Evolutionary conservation across 2,888 invertebrate genomes (phyloP).

Genomic region (Barypeithes pellucidus): DNA sequence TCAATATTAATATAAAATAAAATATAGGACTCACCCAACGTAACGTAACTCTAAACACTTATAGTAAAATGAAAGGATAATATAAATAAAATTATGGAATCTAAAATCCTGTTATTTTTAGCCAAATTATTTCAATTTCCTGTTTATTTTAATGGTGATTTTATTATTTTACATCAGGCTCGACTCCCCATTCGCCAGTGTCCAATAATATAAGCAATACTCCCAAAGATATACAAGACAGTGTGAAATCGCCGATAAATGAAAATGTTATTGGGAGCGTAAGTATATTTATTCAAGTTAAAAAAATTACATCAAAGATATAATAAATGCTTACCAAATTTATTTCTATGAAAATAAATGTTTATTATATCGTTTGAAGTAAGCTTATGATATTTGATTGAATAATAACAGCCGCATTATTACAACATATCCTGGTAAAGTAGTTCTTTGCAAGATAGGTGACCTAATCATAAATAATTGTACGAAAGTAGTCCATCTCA

Average conservation of each 20-base stretch:
- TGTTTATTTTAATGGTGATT: conserved; percentile 45
- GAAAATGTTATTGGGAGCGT: conserved; percentile 51
- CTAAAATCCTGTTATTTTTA: conserved; percentile 35
- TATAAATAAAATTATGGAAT: conserved; percentile 2
- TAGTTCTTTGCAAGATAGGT: too few species aligned
- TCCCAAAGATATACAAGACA: conserved; percentile 21
- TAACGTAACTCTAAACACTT: background rate
- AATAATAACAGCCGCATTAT: too few species aligned
- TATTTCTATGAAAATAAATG: background rate
- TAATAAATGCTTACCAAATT: background rate
- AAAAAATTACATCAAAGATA: conserved; percentile 17
- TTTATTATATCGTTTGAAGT: background rate
- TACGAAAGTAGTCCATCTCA: too few species aligned
- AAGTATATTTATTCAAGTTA: conserved; percentile 50
- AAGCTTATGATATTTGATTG: background rate
- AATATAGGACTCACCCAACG: conserved; percentile 4
- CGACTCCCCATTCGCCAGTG: conserved; percentile 29
- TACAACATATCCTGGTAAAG: too few species aligned
- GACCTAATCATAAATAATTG: too few species aligned
- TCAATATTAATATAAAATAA: background rate
- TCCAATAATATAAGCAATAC: conserved; percentile 28
- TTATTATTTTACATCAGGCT: conserved; percentile 50
- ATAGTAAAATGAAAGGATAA: conserved; percentile 5
- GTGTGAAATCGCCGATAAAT: conserved; percentile 31
- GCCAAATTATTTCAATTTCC: conserved; percentile 27